These are phyloP conservation scores for Sialis lutaria DNA, from an alignment of 2,888 invertebrate species.

Conservation along the genomic window DNA sequence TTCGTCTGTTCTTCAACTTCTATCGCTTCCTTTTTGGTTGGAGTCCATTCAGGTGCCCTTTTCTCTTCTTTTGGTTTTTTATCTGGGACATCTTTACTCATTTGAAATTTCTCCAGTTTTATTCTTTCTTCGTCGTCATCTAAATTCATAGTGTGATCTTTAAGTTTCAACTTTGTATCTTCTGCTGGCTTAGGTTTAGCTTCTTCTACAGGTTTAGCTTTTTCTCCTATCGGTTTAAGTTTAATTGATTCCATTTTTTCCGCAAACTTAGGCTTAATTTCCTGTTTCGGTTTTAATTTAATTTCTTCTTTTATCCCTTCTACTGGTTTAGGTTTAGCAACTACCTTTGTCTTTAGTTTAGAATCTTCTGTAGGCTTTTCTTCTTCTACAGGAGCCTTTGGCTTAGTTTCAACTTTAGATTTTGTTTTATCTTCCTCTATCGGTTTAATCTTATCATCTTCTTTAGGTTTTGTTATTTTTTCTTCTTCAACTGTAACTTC, in stretches of 20 bases:
- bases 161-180: no score
- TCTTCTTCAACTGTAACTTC: neutral
- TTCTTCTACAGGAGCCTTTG: constrained; percentile 3
- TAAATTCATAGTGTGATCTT: no score
- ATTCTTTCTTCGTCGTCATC: no score
- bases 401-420: neutral
- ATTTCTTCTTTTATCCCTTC: neutral
- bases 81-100: no score
- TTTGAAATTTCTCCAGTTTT: no score
- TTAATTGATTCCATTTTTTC: no score
- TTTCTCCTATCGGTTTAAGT: neutral
- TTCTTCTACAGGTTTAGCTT: constrained; percentile 8
- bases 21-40: no score
- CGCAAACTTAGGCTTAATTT: neutral
- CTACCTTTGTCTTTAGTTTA: neutral
- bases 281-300: constrained; percentile 5
- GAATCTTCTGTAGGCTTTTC: constrained; percentile 1
- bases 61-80: no score
- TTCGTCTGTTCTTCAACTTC: no score
- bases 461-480: constrained; percentile 1
- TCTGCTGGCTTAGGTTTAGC: neutral
- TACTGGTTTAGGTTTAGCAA: neutral
- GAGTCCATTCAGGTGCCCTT: no score
- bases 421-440: constrained; percentile 5
- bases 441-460: neutral